Percentiles rank a stretch among this genome's conserved stretches.
These are phyloP conservation scores for Drosophila tani DNA, from an alignment of 1,140 invertebrate genomes.

Conservation along the genomic window DNA sequence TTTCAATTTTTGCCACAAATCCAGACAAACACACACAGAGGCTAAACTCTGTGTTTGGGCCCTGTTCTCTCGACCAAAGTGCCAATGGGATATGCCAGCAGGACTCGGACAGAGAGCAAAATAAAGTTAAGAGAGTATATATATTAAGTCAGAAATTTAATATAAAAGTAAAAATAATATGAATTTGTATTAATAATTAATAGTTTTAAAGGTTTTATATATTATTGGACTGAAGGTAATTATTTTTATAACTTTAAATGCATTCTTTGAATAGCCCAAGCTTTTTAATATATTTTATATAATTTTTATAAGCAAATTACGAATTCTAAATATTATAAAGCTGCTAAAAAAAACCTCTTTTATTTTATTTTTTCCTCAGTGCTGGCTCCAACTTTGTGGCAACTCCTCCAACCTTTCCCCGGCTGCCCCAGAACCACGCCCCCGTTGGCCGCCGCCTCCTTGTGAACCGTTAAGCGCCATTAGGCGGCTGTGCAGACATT, in stretches of 20 bases:
- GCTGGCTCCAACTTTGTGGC: slow-evolving; percentile 26
- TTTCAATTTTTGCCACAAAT: slow-evolving; percentile 79
- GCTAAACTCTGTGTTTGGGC: slow-evolving; percentile 21
- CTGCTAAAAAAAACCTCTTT: too few species aligned
- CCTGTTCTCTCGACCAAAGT: slow-evolving; percentile 39
- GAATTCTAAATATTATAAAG: background rate
- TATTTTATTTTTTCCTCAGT: background rate
- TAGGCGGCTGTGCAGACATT: slow-evolving; percentile 77
- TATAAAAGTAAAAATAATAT: too few species aligned
- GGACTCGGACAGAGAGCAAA: background rate
- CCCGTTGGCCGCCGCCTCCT: slow-evolving; percentile 23
- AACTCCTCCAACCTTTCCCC: slow-evolving; percentile 5
- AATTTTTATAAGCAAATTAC: too few species aligned
- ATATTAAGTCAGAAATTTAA: too few species aligned
- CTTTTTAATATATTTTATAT: too few species aligned
- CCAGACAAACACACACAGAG: slow-evolving; percentile 45
- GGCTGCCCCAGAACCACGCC: slow-evolving; percentile 21
- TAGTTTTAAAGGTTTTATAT: too few species aligned
- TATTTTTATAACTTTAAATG: too few species aligned
- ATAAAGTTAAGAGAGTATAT: too few species aligned
- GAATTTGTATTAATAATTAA: too few species aligned
- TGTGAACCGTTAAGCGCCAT: slow-evolving; percentile 74
- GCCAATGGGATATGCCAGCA: slow-evolving; percentile 53
- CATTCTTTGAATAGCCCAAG: too few species aligned
- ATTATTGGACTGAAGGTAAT: too few species aligned